A percentile compares a stretch with the other conserved stretches of the same genome.
Conservation (phyloP, 2,888 invertebrate genomes). For the Caenorhabditis afra region DNA sequence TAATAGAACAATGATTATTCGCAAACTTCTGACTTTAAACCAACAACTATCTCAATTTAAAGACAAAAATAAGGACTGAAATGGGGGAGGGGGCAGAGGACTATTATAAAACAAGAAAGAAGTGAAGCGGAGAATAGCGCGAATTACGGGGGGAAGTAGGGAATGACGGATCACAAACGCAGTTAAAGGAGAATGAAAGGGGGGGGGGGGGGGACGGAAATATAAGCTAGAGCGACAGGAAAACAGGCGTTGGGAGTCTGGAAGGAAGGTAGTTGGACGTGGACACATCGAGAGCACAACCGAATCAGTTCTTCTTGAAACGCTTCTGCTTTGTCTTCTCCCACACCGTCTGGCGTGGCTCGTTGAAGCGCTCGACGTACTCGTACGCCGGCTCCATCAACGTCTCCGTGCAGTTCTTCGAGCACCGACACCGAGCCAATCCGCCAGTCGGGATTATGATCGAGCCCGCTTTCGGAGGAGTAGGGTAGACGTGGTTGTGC, state of each 20-base stretch:
- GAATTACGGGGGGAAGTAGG: neutral
- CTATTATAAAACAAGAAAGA: conserved; percentile 2
- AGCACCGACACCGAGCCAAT: conserved; percentile 53
- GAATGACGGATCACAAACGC: neutral
- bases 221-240: neutral
- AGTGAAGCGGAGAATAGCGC: neutral
- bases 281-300: neutral
- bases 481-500: conserved; percentile 60
- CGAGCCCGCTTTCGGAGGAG: conserved; percentile 48
- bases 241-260: neutral
- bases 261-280: conserved; percentile 1
- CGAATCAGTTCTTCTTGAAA: conserved; percentile 52
- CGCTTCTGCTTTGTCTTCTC: conserved; percentile 62
- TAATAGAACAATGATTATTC: too few species aligned
- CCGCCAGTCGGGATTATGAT: conserved; percentile 58
- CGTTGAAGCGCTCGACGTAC: conserved; percentile 60
- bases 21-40: too few species aligned
- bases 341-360: conserved; percentile 47
- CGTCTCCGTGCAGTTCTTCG: conserved; percentile 38
- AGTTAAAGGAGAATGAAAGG: neutral
- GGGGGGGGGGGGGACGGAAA: neutral
- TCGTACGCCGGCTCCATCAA: conserved; percentile 57
- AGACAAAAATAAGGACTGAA: neutral
- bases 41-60: too few species aligned
- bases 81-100: neutral